Conservation (phyloP, 1,140 invertebrate genomes). For the Bilobella aurantiaca region DNA sequence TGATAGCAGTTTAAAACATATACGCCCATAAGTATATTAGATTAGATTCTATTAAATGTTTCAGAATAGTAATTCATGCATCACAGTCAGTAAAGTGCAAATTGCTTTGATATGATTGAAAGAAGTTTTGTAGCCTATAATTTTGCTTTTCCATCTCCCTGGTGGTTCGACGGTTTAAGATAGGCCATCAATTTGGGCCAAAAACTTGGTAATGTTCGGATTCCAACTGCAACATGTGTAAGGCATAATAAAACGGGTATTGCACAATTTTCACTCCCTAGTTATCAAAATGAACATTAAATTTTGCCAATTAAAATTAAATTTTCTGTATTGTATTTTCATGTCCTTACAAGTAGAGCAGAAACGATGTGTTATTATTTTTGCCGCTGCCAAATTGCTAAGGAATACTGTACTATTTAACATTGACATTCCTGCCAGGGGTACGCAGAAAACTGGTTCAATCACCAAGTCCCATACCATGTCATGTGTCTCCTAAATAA, state of each 20-base stretch:
- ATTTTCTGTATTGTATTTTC: too few relatives aligned
- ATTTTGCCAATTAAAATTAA: too few relatives aligned
- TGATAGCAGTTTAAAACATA: too few relatives aligned
- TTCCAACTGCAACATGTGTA: slow-evolving; percentile 17
- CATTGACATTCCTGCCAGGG: slow-evolving; percentile 32
- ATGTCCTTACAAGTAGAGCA: slow-evolving; percentile 13
- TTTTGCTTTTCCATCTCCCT: too few relatives aligned
- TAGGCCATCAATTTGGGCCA: not conserved
- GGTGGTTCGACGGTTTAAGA: too few relatives aligned
- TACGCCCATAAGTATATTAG: too few relatives aligned
- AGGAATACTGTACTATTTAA: slow-evolving; percentile 33
- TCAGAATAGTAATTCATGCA: too few relatives aligned
- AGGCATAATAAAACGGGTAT: slow-evolving; percentile 19
- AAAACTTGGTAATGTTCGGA: slow-evolving; percentile 15
- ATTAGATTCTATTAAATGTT: too few relatives aligned
- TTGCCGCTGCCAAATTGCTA: slow-evolving; percentile 17
- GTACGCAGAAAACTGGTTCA: slow-evolving; percentile 26
- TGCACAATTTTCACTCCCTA: slow-evolving; percentile 10
- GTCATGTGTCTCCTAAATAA: slow-evolving; percentile 4
- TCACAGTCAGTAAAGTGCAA: too few relatives aligned
- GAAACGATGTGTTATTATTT: not conserved
- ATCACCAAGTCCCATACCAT: slow-evolving; percentile 29
- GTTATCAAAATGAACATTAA: not conserved
- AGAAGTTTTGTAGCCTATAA: too few relatives aligned
- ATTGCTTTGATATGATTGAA: too few relatives aligned